Base-by-base conservation (phyloP, 2,113 vertebrate genomes). In the Chloropsis cyanopogon region DNA sequence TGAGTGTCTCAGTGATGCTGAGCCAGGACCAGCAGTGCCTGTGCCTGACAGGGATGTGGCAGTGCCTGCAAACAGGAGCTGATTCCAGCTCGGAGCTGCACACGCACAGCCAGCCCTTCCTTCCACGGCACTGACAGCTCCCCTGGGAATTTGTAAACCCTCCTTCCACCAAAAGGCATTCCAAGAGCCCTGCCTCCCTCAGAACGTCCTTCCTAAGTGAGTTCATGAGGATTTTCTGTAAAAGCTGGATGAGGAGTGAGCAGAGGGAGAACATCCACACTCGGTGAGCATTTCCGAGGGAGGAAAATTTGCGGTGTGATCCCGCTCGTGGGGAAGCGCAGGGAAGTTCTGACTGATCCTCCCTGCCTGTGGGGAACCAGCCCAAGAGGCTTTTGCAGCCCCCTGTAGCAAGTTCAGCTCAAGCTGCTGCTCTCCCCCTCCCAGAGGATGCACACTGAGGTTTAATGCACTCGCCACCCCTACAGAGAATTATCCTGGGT, bases 181-280 rank as follows among this genome's bases (percentile, higher is more conserved):
- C 35, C 50, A 60, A 3, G 66, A 91, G 77, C 73, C 66, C 61
- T 59, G 73, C 72, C 91, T 85, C 83, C 73, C 76, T 42, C 46
- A 20, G 31, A 95, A 86, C 5, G 35, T n/a, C 86, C 73, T 37
- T 78, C 80, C 71, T 81, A 11, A 88, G 64, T 5, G 53, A 89
- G 84, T 90, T 96, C 75, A 76, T 69, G 47, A 70, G 84, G 85
- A 75, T 93, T 84, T 94, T 46, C 76, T 59, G 49, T 64, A 68
- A 70, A 56, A 90, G 65, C 65, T 63, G 78, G 60, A 4, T 46
- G 66, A 90, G 64, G 56, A 86, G 41, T 10, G 44, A 73, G 53
- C 82, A 77, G 61, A 70, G 68, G 28, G 82, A n/a, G 28, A 42
- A 42, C n/a, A 60, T 56, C 49, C 31, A 28, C 28, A 11, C 70